Percentiles rank a stretch among this genome's conserved stretches.
These are phyloP conservation scores for Chelonia mydas DNA, from an alignment of 2,797 vertebrate genomes.

Conservation along the genomic window DNA sequence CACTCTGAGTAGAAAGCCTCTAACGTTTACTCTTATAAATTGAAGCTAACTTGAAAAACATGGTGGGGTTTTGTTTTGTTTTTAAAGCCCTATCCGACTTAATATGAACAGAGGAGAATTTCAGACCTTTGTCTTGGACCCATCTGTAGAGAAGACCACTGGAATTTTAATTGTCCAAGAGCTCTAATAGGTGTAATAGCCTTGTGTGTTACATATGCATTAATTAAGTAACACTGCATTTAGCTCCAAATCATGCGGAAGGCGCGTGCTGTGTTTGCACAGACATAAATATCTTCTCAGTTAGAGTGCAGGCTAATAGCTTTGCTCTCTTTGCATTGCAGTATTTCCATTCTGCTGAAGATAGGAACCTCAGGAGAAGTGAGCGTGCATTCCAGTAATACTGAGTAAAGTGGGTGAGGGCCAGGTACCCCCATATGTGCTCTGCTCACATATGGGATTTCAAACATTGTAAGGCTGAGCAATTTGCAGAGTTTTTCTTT, in stretches of 20 bases:
- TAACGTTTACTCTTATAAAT: not conserved
- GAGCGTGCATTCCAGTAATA: not conserved
- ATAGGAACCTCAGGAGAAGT: not conserved
- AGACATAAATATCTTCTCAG: conserved; percentile 87
- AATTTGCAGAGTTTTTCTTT: not conserved
- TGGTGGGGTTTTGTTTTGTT: no score
- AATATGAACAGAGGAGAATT: not conserved
- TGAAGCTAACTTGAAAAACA: not conserved
- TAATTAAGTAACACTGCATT: conserved; percentile 93
- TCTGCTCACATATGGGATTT: not conserved
- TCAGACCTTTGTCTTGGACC: not conserved
- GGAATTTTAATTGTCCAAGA: conserved; percentile 82
- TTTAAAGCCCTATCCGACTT: not conserved
- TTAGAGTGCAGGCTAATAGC: conserved; percentile 79
- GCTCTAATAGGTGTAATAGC: conserved; percentile 88
- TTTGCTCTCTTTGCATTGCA: not conserved
- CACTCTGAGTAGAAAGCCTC: fast-evolving
- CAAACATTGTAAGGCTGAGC: fast-evolving
- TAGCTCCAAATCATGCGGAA: conserved; percentile 93
- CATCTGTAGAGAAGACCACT: not conserved
- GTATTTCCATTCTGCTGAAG: not conserved
- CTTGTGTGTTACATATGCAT: conserved; percentile 85
- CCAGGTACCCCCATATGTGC: not conserved
- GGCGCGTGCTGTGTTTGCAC: conserved; percentile 84
- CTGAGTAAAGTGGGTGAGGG: not conserved